Percentiles rank a stretch among this genome's conserved stretches.
Conservation (phyloP, 2,888 invertebrate genomes). For the Chesias legatella region DNA sequence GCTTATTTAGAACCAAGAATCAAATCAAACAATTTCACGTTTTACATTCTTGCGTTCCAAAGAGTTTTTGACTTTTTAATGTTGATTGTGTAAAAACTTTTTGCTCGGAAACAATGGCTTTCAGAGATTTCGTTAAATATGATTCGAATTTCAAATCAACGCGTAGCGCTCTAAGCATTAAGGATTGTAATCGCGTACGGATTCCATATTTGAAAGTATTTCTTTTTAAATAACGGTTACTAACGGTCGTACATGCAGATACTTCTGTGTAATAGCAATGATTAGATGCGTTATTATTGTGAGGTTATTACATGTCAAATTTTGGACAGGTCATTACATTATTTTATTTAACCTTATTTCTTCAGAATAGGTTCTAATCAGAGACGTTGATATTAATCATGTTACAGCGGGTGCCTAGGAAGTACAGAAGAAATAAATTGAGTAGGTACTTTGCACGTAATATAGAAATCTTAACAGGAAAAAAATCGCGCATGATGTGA, state of each 20-base stretch:
- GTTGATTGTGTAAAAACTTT: too few relatives aligned
- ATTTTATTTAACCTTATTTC: too few relatives aligned
- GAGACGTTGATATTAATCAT: too few relatives aligned
- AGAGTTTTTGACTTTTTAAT: too few relatives aligned
- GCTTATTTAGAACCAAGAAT: not conserved
- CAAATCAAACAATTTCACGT: constrained; percentile 4
- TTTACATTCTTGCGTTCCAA: not conserved
- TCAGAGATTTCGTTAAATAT: too few relatives aligned
- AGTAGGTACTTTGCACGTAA: too few relatives aligned
- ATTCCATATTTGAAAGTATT: constrained; percentile 48
- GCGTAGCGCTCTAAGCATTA: constrained; percentile 31
- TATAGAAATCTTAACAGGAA: too few relatives aligned
- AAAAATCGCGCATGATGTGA: too few relatives aligned
- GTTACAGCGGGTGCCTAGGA: too few relatives aligned
- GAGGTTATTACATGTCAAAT: constrained; percentile 32
- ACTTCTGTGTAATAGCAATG: constrained; percentile 41
- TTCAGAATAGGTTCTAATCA: too few relatives aligned
- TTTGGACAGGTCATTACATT: constrained; percentile 32
- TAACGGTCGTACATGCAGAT: constrained; percentile 37
- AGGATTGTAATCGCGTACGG: constrained; percentile 39
- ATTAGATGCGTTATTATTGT: constrained; percentile 36
- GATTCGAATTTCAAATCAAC: constrained; percentile 7
- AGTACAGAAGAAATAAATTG: too few relatives aligned
- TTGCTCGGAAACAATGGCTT: too few relatives aligned
- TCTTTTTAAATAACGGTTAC: constrained; percentile 39